Conservation (phyloP, 2,888 invertebrate species). For the Chironomus riparius region DNA sequence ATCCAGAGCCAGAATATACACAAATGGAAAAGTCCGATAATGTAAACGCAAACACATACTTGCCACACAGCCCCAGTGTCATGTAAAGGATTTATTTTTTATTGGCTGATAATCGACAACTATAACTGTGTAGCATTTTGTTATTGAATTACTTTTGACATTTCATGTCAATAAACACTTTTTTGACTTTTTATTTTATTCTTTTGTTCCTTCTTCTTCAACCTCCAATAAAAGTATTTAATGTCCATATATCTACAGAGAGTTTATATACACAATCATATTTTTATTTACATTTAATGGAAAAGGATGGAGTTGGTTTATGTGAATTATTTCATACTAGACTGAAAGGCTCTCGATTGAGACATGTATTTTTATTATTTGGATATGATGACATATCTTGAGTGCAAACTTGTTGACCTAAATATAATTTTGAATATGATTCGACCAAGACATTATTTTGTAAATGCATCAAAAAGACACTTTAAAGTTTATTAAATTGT, state of each 20-base stretch:
- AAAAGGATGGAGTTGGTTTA: too few species aligned
- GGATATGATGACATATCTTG: too few species aligned
- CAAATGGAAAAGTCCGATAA: conserved; percentile 36
- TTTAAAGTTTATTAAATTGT: too few species aligned
- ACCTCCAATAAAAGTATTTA: not conserved
- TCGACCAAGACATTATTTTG: too few species aligned
- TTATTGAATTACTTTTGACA: not conserved
- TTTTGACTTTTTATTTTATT: not conserved
- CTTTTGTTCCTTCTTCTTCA: not conserved
- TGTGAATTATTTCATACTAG: too few species aligned
- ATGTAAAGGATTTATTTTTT: conserved; percentile 32
- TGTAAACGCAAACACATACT: conserved; percentile 37
- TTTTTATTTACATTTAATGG: too few species aligned
- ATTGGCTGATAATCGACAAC: not conserved
- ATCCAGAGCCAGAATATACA: conserved; percentile 38
- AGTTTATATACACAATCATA: too few species aligned
- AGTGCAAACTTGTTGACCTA: too few species aligned
- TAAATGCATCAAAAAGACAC: too few species aligned
- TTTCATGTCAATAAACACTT: not conserved
- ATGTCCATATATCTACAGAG: not conserved
- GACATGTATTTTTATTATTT: too few species aligned
- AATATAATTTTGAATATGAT: too few species aligned
- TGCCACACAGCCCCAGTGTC: conserved; percentile 40
- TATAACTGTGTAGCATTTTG: not conserved
- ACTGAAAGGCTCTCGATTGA: too few species aligned